A percentile compares a stretch with the other conserved stretches of the same genome.
These are phyloP conservation scores for Drosophila burlai DNA, from an alignment of 1,140 invertebrate species.

Conservation along the genomic window DNA sequence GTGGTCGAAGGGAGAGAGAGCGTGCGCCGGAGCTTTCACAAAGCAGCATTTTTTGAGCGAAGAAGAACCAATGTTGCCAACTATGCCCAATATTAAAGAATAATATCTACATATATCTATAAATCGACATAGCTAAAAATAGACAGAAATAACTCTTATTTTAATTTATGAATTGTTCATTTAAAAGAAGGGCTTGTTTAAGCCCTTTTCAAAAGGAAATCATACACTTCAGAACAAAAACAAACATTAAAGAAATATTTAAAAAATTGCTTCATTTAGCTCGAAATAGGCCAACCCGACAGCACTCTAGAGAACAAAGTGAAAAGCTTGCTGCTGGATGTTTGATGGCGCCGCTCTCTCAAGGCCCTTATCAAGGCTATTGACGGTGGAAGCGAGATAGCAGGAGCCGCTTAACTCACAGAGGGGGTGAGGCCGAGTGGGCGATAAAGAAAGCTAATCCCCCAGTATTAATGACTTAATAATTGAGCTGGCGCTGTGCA, in stretches of 20 bases:
- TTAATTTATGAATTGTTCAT: too few species aligned
- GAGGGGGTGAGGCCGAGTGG: not conserved
- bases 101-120: not conserved
- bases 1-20: not conserved
- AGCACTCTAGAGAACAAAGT: constrained; percentile 12
- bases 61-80: constrained; percentile 7
- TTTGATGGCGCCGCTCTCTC: constrained; percentile 43
- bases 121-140: not conserved
- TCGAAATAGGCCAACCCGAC: not conserved
- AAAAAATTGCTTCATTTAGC: not conserved
- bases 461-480: constrained; percentile 43
- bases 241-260: not conserved
- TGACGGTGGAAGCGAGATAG: constrained; percentile 9
- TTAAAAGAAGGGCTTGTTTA: too few species aligned
- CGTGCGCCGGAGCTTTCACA: constrained; percentile 3
- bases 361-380: constrained; percentile 59
- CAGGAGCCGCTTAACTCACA: constrained; percentile 11
- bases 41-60: constrained; percentile 33
- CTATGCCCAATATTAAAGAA: not conserved
- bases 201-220: too few species aligned
- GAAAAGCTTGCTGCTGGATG: constrained; percentile 29
- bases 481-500: constrained; percentile 25
- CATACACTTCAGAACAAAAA: not conserved
- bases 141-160: too few species aligned
- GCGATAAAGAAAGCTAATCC: constrained; percentile 24